A percentile compares a stretch with the other conserved stretches of the same genome.
Conservation (phyloP, 2,113 vertebrate genomes). For the Xiphias gladius region DNA sequence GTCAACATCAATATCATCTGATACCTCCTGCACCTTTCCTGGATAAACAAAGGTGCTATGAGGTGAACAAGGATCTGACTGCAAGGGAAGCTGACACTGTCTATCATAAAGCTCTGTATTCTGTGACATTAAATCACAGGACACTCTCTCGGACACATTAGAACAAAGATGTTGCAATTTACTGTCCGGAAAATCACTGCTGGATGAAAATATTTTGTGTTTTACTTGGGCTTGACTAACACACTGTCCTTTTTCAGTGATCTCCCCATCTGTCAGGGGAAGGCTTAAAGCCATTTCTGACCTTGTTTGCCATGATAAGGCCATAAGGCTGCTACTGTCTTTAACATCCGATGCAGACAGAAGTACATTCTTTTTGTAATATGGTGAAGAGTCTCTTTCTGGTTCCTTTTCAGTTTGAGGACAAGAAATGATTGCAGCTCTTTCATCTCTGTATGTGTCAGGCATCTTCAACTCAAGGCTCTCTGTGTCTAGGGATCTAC, state of each 20-base stretch:
- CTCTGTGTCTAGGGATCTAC: constrained; percentile 94
- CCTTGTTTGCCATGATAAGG: constrained; percentile 75
- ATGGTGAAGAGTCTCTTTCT: constrained; percentile 66
- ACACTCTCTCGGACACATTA: constrained; percentile 41
- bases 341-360: constrained; percentile 53
- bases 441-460: constrained; percentile 70
- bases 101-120: constrained; percentile 68
- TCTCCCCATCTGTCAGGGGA: constrained; percentile 59
- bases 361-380: constrained; percentile 77
- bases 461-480: constrained; percentile 88
- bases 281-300: constrained; percentile 70
- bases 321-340: constrained; percentile 56
- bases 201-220: constrained; percentile 48
- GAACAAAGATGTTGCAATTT: constrained; percentile 58
- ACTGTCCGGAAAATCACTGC: constrained; percentile 25
- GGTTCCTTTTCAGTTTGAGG: constrained; percentile 59
- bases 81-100: constrained; percentile 81
- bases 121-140: constrained; percentile 63
- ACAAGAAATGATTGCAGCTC: constrained; percentile 62
- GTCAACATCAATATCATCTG: constrained; percentile 63
- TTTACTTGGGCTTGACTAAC: constrained; percentile 57
- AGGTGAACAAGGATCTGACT: constrained; percentile 73
- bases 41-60: constrained; percentile 70
- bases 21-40: constrained; percentile 60
- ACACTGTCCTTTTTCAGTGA: constrained; percentile 51